A percentile compares a stretch with the other conserved stretches of the same genome.
Conservation (phyloP, 1,140 invertebrate genomes). For the Lethrus apterus region DNA sequence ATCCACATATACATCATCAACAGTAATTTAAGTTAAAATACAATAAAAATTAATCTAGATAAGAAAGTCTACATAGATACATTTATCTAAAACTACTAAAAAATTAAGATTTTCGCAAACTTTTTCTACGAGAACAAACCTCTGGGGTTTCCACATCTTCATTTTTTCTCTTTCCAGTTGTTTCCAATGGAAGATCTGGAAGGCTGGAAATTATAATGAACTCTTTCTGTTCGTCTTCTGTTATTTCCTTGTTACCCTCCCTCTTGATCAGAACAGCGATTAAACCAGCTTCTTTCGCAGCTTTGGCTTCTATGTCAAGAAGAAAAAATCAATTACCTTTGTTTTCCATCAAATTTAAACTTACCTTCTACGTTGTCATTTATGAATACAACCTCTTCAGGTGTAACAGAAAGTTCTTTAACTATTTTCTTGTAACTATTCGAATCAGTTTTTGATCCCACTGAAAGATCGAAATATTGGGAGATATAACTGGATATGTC, state of each 20-base stretch:
- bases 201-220: constrained; percentile 55
- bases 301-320: constrained; percentile 57
- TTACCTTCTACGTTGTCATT: constrained; percentile 75
- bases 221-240: constrained; percentile 50
- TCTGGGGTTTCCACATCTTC: constrained; percentile 25
- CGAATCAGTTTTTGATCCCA: constrained; percentile 65
- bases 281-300: constrained; percentile 67
- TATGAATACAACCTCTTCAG: constrained; percentile 71
- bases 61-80: background rate
- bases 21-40: background rate
- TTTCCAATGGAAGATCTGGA: constrained; percentile 37
- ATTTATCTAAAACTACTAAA: background rate
- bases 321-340: background rate
- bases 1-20: background rate
- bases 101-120: background rate
- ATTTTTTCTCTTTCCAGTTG: constrained; percentile 31
- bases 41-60: background rate
- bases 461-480: constrained; percentile 80
- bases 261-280: constrained; percentile 60
- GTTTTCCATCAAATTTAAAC: constrained; percentile 14
- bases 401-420: constrained; percentile 52
- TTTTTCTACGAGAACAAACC: constrained; percentile 22
- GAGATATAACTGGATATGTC: constrained; percentile 68
- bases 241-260: constrained; percentile 66
- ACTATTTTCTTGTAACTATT: constrained; percentile 71